Base-by-base conservation (phyloP, 1,140 invertebrate species). In the Halesus radiatus region DNA sequence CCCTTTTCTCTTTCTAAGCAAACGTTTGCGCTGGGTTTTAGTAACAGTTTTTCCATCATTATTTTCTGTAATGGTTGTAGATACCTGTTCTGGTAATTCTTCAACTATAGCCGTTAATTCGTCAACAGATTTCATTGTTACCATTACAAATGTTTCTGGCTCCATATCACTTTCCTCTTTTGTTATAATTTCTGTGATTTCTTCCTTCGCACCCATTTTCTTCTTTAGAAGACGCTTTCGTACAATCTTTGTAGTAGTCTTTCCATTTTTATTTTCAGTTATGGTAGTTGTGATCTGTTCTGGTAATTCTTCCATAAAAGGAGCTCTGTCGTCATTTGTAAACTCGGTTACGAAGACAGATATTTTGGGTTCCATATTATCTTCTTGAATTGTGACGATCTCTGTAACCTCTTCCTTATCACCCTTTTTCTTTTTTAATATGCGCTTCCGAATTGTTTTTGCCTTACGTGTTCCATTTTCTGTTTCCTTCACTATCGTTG, bases 221-320 rank as follows among this genome's bases (percentile, higher is more conserved):
- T 52, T 70, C 22, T 23, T 45, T 1, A 70, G n/a, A 6, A 26
- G n/a, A 7, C 66, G 37, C 15, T 70, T 70, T 13, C 50, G n/a
- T 18, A 70, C 23, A 1, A 18, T 70, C 23, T 20, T 70, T 45
- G 32, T 52, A 13, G 37, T 70, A 2, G 18, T 32, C 18, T 50
- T 37, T 10, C 66, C 66, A 18, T 22, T n/a, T 16, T 50, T 26
- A 22, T 32, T 50, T 70, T 85, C 81, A 22, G 62, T 76, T 22
- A 45, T 62, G 56, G 80, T 81, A 13, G 81, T 85, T 3, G 86
- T 82, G 16, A 86, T 26, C 10, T 70, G 18, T 70, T 70, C 66
- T 22, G 66, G 66, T 50, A 70, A 52, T 45, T 70, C 66, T 52
- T 70, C 66, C 5, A 70, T 16, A 22, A 50, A 13, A 7, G 6